Conservation (phyloP, 2,797 vertebrate genomes). For the Acridotheres tristis region DNA sequence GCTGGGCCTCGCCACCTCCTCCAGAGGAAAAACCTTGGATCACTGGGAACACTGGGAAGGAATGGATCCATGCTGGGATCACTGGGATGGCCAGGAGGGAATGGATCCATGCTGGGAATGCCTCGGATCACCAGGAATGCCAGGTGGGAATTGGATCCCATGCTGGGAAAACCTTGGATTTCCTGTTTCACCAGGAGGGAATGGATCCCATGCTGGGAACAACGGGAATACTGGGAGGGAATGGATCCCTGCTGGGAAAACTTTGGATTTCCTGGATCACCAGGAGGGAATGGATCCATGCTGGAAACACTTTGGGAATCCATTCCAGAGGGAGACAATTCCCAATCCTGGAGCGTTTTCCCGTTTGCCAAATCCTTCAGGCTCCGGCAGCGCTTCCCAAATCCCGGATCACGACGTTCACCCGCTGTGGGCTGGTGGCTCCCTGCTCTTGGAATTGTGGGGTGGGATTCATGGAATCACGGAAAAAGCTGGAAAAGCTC, state of each 20-base stretch:
- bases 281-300: background rate
- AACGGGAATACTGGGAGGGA: too few species aligned
- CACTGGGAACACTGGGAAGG: accelerated
- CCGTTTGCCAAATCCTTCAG: too few species aligned
- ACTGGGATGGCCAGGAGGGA: background rate
- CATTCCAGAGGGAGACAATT: background rate
- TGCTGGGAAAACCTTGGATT: background rate
- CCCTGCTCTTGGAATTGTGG: background rate
- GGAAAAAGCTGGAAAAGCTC: background rate
- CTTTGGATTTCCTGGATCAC: background rate
- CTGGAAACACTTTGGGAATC: background rate
- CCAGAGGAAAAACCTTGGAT: background rate
- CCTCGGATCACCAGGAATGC: too few species aligned
- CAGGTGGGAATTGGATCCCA: too few species aligned
- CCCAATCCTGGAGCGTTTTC: accelerated
- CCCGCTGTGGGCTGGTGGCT: background rate
- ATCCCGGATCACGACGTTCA: accelerated
- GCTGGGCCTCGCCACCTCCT: background rate
- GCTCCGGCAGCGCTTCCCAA: background rate
- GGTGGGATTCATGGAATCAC: accelerated
- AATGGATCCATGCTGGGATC: background rate
- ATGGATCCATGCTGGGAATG: too few species aligned
- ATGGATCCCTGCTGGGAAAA: background rate
- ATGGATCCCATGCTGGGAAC: background rate
- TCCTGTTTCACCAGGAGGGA: background rate